phyloP scores from a whole-genome alignment of 2,113 vertebrate species.

The Thunnus maccoyii region DNA sequence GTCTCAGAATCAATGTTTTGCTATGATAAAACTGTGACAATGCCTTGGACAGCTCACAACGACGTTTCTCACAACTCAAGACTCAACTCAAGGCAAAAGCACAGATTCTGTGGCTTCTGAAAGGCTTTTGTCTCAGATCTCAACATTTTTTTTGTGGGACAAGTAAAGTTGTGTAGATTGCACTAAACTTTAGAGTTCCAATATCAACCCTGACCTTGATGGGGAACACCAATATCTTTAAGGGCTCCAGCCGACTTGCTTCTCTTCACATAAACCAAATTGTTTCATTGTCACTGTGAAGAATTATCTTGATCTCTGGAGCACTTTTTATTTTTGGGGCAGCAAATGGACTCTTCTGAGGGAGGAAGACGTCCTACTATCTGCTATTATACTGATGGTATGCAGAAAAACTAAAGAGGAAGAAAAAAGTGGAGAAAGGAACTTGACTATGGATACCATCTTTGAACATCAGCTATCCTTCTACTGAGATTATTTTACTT shows the following conservation, averaged over 20 bases:
- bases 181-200: no score
- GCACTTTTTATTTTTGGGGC: conserved; percentile 19
- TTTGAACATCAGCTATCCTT: background rate
- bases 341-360: background rate
- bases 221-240: background rate
- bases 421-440: background rate
- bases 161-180: no score
- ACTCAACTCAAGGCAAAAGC: no score
- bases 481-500: background rate
- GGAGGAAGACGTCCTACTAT: conserved; percentile 1
- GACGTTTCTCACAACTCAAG: no score
- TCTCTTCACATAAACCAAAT: background rate
- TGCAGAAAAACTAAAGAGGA: background rate
- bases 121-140: no score
- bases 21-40: background rate
- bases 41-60: no score
- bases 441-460: background rate
- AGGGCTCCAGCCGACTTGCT: background rate
- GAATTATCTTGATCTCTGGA: conserved; percentile 24
- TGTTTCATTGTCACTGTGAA: conserved; percentile 15
- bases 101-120: no score
- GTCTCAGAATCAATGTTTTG: background rate
- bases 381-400: conserved; percentile 3
- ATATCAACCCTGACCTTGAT: background rate
- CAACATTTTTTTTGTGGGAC: no score